phyloP scores from a whole-genome alignment of 2,113 vertebrate genomes.

The Sinocyclocheilus anshuiensis region DNA sequence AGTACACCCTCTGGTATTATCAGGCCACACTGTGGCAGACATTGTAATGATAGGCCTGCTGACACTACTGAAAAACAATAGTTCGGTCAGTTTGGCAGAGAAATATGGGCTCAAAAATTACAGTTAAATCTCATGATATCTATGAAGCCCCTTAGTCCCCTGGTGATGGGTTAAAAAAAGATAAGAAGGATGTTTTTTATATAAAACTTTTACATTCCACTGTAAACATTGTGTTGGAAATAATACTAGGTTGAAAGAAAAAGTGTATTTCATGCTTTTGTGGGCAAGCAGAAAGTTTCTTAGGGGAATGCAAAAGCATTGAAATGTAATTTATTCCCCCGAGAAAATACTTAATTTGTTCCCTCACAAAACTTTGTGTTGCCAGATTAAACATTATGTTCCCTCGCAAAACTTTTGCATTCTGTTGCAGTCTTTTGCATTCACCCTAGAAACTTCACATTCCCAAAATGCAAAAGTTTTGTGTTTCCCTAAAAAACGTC shows the following conservation, averaged over 20 bases:
- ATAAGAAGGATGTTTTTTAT: no score
- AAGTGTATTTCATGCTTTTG: not conserved
- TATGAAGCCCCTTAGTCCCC: not conserved
- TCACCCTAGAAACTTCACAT: not conserved
- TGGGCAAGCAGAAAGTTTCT: not conserved
- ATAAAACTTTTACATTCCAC: not conserved
- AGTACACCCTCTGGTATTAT: conserved; percentile 63
- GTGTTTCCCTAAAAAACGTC: not conserved
- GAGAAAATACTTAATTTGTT: no score
- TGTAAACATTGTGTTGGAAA: not conserved
- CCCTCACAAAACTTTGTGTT: no score
- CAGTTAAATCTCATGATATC: not conserved
- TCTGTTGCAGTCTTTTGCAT: not conserved
- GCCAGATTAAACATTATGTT: not conserved
- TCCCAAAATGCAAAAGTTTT: not conserved
- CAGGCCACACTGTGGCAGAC: conserved; percentile 39
- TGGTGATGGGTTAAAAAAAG: not conserved
- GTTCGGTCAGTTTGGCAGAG: not conserved
- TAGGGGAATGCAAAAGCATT: not conserved
- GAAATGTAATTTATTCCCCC: not conserved
- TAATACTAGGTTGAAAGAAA: not conserved
- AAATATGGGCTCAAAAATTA: not conserved
- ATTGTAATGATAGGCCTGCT: conserved; percentile 48
- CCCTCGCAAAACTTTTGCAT: not conserved
- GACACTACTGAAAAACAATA: conserved; percentile 26